Conservation (phyloP, 2,888 invertebrate genomes). For the Lepidonotus clava region DNA sequence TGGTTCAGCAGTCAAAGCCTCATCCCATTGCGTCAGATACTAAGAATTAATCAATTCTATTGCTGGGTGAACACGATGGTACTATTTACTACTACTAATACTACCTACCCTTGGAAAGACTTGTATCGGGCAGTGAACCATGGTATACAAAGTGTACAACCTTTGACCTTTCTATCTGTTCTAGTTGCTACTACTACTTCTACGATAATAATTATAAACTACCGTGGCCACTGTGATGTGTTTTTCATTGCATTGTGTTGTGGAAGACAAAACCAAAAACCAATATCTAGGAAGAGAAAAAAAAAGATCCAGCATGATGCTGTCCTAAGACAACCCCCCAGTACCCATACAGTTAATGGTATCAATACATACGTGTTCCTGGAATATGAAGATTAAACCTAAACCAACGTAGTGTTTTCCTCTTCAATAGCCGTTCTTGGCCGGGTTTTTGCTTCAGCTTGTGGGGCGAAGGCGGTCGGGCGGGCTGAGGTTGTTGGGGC, state of each 20-base stretch:
- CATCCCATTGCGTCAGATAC: too few relatives aligned
- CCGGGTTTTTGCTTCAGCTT: constrained; percentile 6
- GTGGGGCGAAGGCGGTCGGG: neutral
- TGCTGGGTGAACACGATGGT: too few relatives aligned
- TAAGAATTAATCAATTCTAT: too few relatives aligned
- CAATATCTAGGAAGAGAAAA: neutral
- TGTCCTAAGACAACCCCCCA: neutral
- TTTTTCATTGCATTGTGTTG: constrained; percentile 45
- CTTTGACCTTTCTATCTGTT: constrained; percentile 27
- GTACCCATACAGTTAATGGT: too few relatives aligned
- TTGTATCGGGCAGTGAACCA: neutral
- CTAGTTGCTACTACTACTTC: constrained; percentile 40
- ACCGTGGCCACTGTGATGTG: constrained; percentile 49
- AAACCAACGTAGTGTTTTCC: neutral
- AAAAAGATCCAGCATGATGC: neutral
- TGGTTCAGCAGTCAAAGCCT: neutral
- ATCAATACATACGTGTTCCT: neutral
- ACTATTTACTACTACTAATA: neutral
- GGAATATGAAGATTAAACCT: neutral
- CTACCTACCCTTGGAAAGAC: constrained; percentile 39
- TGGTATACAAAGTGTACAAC: neutral
- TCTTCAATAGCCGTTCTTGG: neutral
- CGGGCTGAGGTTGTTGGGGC: neutral
- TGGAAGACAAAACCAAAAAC: neutral
- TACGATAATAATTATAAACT: neutral